Evolutionary conservation across 2,888 invertebrate species (phyloP), one percentile per base, ranked within the genome.

Genomic region (Cabera pusaria): DNA sequence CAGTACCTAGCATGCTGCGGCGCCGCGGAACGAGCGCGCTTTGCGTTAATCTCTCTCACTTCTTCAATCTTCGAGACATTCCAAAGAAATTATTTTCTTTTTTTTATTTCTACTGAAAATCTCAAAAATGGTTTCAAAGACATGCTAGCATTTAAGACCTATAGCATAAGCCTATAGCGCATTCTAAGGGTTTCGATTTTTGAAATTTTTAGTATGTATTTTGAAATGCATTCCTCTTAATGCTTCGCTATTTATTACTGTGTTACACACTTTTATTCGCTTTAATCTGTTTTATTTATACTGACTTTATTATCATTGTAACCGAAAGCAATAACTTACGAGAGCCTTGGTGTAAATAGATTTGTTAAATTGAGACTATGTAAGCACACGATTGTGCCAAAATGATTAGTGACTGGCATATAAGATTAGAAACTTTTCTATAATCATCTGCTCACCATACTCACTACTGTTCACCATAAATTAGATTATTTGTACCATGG

Each of bases 321-420:
- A 68, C 59, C 49, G 49, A 71, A 77, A 86, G 86, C 86, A 85
- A 86, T 85, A 85, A 77, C 51, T 65, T 53, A 68, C 67, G 72
- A 79, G 72, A 77, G 71, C 74, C 71, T 78, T 64, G 57, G 68
- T 73, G 70, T 82, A 74, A 71, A 74, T 77, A 74, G 41, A 39
- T 44, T 63, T 56, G 48, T 47, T 57, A 57, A 44, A 55, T 68
- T 59, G 54, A 56, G 56, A 59, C 53, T 54, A 56, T 62, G 39
- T 74, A 73, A 77, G 84, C 85, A 84, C 85, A 64, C 60, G 46
- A 65, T 62, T 65, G 84, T 83, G 84, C 83, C 82, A 84, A 84
- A 79, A 67, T 54, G 58, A 41, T 63, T n/a, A n/a, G n/a, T n/a
- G n/a, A n/a, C n/a, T n/a, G n/a, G n/a, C n/a, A n/a, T n/a, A n/a